Base-by-base conservation (phyloP, 1,140 invertebrate genomes). In the Drosophila biarmipes region DNA sequence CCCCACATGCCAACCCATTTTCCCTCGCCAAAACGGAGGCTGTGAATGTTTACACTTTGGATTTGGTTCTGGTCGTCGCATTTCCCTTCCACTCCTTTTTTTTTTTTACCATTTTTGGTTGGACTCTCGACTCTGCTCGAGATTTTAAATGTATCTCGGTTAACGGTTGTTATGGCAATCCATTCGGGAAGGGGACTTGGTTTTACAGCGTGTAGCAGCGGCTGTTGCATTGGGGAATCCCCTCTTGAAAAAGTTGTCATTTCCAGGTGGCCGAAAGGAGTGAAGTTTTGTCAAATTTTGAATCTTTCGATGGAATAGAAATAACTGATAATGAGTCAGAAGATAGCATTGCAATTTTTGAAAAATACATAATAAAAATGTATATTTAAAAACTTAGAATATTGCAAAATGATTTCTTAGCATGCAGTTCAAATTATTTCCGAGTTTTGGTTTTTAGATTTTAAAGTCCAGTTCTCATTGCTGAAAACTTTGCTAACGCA, bases 11-110 rank as follows among this genome's bases (percentile, higher is more conserved):
- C 10, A 29, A 10, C 29, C 29, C 4, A 4, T 55, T 29, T n/a
- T 19, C n/a, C 35, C 6, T 61, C 40, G 19, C 37, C 62, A 54
- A 57, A 74, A 74, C 59, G 76, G 57, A 81, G 82, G 84, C 82
- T 87, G 84, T 89, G 82, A 87, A 87, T 87, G 82, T 87, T 87
- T 87, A 87, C 82, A 87, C 82, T 87, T 82, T 87, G 78, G 82
- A 87, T 87, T 87, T 87, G 84, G 58, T 76, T 46, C 66, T 89
- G 82, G 78, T 81, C 78, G 68, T 71, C 61, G 62, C 69, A 59
- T 51, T 66, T 82, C 58, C 69, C 59, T 29, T 21, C 34, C 59
- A 45, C 24, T 46, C 21, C 54, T 73, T 37, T 73, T 46, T 55
- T 78, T 63, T 62, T 51, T 19, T 52, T 58, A 52, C 66, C 74